Conservation (phyloP, 2,797 vertebrate genomes). For the Molossus alvarezi region DNA sequence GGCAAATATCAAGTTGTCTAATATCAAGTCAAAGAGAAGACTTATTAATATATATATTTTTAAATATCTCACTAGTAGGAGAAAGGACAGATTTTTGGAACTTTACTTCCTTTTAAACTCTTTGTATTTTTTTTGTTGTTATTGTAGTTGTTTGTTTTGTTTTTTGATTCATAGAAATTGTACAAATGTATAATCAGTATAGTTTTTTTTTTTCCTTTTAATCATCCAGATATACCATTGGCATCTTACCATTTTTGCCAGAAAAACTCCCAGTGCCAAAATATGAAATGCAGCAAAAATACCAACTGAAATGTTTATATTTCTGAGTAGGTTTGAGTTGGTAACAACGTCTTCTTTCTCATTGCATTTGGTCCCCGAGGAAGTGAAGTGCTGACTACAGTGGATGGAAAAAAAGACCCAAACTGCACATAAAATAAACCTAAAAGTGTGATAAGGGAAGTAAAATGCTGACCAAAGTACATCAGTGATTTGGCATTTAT, state of each 20-base stretch:
- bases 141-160: neutral
- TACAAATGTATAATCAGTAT: neutral
- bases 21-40: neutral
- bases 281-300: conserved; percentile 9
- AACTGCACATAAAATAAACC: conserved; percentile 56
- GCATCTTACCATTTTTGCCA: neutral
- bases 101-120: neutral
- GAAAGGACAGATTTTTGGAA: neutral
- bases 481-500: neutral
- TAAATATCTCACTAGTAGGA: neutral
- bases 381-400: conserved; percentile 59
- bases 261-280: neutral
- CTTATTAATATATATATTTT: neutral
- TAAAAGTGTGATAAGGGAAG: neutral
- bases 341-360: conserved; percentile 14
- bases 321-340: neutral
- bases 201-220: neutral
- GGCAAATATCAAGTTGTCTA: neutral
- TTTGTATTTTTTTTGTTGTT: neutral
- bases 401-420: conserved; percentile 39
- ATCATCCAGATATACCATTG: neutral
- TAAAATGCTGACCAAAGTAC: conserved; percentile 54
- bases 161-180: neutral
- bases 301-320: neutral
- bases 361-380: neutral